These are phyloP conservation scores for Coelopa frigida DNA, from an alignment of 1,140 invertebrate genomes.

Conservation along the genomic window DNA sequence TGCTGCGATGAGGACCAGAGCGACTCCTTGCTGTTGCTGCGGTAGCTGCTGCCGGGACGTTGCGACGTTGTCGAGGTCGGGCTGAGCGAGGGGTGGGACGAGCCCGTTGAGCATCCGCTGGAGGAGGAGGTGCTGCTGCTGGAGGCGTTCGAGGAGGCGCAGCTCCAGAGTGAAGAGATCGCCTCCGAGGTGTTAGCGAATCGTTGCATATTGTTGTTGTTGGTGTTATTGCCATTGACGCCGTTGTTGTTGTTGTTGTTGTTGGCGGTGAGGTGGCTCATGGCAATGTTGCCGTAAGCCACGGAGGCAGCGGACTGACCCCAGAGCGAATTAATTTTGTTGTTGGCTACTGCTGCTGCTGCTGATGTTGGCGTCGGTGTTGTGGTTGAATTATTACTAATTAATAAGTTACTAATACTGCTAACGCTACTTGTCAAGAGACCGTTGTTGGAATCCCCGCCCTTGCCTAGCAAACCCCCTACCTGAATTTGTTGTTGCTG, in stretches of 20 bases:
- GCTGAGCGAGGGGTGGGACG: conserved; percentile 39
- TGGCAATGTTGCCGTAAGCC: background rate
- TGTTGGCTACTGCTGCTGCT: conserved; percentile 11
- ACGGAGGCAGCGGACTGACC: conserved; percentile 1
- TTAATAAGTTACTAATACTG: conserved; percentile 45
- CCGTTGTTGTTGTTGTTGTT: conserved; percentile 13
- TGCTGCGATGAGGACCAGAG: conserved; percentile 31
- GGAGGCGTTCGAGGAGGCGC: conserved; percentile 14
- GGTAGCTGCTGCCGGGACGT: conserved; percentile 13
- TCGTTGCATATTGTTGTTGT: conserved; percentile 12
- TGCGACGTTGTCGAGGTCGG: conserved; percentile 26
- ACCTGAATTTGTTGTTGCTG: conserved; percentile 18
- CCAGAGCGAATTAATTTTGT: conserved; percentile 9
- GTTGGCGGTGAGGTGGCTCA: conserved; percentile 2
- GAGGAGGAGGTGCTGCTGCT: conserved; percentile 23
- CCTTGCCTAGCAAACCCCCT: conserved; percentile 9
- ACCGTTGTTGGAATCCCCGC: conserved; percentile 15
- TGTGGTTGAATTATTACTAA: conserved; percentile 41
- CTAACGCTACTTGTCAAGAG: conserved; percentile 27
- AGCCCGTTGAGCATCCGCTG: conserved; percentile 38
- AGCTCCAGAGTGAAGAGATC: conserved; percentile 38
- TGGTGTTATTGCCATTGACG: conserved; percentile 15
- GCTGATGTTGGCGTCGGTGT: conserved; percentile 11
- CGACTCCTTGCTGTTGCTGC: conserved; percentile 38
- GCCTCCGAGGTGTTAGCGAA: conserved; percentile 18